Base-by-base conservation (phyloP, 23 tunicate species). In the Trididemnum clinides region DNA sequence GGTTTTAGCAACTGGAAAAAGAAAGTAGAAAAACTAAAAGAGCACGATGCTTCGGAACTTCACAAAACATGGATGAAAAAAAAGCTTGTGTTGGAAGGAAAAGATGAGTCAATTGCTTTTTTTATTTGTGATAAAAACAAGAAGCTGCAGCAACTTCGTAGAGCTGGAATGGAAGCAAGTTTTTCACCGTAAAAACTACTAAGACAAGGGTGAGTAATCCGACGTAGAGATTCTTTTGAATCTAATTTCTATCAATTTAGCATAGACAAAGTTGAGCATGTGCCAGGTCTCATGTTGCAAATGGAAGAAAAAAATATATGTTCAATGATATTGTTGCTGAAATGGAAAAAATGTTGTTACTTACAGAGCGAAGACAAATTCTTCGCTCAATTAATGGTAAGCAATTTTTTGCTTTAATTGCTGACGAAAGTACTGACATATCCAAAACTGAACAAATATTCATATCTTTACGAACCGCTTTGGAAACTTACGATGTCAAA, bases 101-200 rank as follows among this genome's bases (percentile, higher is more conserved):
- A 66, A 66, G 75, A 66, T 31, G 75, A 66, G 75, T 66, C 75
- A 32, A 66, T 66, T 66, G 36, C 31, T 66, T 66, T 5, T 66
- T 66, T 66, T 66, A 31, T 66, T 66, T 4, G 31, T 31, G 75
- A 66, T 66, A 66, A 31, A 28, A 66, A 28, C 75, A 66, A 66
- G 75, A 31, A 29, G 75, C 36, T 29, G 75, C 75, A 66, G 75
- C 75, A 66, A 66, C 75, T 66, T 66, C 66, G 75, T 66, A 66
- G 75, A 66, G 75, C 75, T 66, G 75, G 37, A 28, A 66, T 66
- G 75, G 75, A 66, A 66, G 75, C 75, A 66, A 66, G 75, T 31
- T 66, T 59, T 66, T 66, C 37, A 10, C 30, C 37, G 10, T 23
- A 29, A 66, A 66, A 66, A 66, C 75, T 66, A 66, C 75, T 66